These are phyloP conservation scores for Tenthredo distinguenda DNA, from an alignment of 2,888 invertebrate species.

Conservation along the genomic window DNA sequence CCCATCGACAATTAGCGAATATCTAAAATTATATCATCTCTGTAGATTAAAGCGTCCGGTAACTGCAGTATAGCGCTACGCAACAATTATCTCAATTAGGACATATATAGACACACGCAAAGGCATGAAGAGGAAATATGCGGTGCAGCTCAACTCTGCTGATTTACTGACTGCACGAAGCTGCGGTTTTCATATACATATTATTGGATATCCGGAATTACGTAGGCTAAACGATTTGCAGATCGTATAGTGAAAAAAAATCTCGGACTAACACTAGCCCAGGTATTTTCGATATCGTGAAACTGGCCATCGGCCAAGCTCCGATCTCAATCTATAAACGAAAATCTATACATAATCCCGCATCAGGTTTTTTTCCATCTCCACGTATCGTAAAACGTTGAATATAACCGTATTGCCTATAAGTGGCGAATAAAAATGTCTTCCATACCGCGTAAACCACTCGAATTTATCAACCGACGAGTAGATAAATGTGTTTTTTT, in stretches of 20 bases:
- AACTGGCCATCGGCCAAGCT: neutral
- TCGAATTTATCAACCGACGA: neutral
- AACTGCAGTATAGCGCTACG: neutral
- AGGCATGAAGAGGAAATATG: neutral
- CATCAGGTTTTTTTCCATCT: neutral
- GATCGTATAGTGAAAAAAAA: neutral
- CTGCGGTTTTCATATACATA: neutral
- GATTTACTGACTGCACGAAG: neutral
- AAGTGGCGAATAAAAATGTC: neutral
- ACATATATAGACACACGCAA: neutral
- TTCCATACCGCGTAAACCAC: neutral
- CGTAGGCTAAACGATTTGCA: neutral
- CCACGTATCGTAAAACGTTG: too few species aligned
- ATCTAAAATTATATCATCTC: neutral
- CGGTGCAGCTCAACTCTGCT: neutral
- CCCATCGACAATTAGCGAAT: neutral
- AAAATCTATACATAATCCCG: neutral
- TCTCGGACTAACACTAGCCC: neutral
- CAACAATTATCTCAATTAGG: neutral
- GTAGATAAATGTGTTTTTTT: neutral
- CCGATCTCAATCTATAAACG: neutral
- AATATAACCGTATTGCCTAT: neutral
- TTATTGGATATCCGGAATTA: neutral
- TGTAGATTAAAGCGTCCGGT: neutral
- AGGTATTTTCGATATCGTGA: neutral